Evolutionary conservation across 2,797 vertebrate genomes (phyloP).

Genomic region (Potorous gilbertii): DNA sequence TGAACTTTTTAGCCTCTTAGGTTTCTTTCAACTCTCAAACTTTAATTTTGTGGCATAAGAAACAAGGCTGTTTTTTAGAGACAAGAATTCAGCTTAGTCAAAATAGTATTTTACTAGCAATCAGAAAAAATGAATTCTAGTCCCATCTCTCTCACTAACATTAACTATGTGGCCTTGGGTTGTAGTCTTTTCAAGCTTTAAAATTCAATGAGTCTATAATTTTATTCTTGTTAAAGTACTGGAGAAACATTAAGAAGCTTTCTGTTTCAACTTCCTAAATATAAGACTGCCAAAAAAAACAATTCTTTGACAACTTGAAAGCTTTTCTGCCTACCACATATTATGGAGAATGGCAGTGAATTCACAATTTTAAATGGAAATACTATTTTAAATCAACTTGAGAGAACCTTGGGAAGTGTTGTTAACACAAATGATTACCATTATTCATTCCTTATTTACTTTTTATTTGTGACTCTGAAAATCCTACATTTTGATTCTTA

Average conservation of each 20-base stretch:
- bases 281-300: constrained; percentile 18
- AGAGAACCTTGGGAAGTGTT: constrained; percentile 21
- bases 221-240: not conserved
- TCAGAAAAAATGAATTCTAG: not conserved
- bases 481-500: constrained; percentile 47
- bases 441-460: constrained; percentile 3
- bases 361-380: not conserved
- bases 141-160: not conserved
- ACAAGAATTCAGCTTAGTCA: not conserved
- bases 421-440: not conserved
- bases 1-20: not conserved
- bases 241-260: not conserved
- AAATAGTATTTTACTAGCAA: not conserved
- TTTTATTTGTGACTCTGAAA: constrained; percentile 7
- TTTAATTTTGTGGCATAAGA: not conserved
- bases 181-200: not conserved
- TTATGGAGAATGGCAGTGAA: constrained; percentile 20
- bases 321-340: constrained; percentile 1
- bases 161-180: not conserved
- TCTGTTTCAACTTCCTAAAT: not conserved
- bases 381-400: not conserved
- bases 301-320: constrained; percentile 29
- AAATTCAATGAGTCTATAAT: not conserved
- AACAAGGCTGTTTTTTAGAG: not conserved
- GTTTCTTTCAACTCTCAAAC: not conserved